These are phyloP conservation scores for Cavia aperea DNA, from an alignment of 2,113 vertebrate genomes.

Conservation along the genomic window DNA sequence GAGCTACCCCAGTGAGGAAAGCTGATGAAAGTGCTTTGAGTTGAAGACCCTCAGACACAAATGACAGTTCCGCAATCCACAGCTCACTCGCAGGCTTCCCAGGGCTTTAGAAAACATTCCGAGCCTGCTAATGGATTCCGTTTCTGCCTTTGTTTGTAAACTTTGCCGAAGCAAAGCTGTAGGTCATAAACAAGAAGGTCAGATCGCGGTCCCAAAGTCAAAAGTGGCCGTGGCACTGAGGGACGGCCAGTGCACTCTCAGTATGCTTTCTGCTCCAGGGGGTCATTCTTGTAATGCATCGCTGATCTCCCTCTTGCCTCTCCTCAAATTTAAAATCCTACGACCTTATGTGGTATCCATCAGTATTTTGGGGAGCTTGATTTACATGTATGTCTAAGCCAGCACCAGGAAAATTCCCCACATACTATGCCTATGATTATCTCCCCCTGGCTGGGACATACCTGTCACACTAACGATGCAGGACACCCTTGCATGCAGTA, in stretches of 20 bases:
- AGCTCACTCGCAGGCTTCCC: not conserved
- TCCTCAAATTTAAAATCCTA: not conserved
- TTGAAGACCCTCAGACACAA: not conserved
- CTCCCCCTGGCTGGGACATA: not conserved
- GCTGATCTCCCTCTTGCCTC: not conserved
- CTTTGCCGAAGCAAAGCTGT: constrained; percentile 1
- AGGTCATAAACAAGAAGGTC: not conserved
- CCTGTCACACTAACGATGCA: not conserved
- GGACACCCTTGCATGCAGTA: not conserved
- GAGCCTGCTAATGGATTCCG: not conserved
- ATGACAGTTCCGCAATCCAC: not conserved
- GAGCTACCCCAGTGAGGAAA: not conserved
- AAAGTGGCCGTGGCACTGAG: not conserved
- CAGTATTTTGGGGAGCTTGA: not conserved
- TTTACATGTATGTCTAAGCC: not conserved
- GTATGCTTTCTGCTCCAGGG: not conserved
- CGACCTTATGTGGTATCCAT: not conserved
- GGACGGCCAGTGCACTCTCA: not conserved
- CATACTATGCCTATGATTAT: not conserved
- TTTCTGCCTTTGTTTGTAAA: not conserved
- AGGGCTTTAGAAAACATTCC: not conserved
- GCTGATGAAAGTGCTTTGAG: not conserved
- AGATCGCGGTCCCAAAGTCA: not conserved
- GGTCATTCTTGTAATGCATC: not conserved
- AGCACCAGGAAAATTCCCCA: not conserved